A percentile compares a stretch with the other conserved stretches of the same genome.
These are phyloP conservation scores for Pelosia muscerda DNA, from an alignment of 2,888 invertebrate species.

Conservation along the genomic window DNA sequence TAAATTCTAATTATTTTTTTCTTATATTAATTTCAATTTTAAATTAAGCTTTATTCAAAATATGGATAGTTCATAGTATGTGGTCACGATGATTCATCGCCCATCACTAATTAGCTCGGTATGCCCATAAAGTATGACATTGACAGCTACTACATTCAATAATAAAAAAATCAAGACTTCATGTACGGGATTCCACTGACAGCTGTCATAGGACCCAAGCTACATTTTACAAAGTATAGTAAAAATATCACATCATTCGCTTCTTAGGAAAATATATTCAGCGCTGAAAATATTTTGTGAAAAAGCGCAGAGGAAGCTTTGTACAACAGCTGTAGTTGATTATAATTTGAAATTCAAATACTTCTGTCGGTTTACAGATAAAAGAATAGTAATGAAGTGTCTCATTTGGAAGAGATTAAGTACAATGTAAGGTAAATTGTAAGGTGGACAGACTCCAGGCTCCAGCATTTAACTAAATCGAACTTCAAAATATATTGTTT, in stretches of 20 bases:
- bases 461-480: neutral
- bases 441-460: no score
- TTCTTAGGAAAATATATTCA: neutral
- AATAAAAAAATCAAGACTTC: no score
- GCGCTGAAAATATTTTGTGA: neutral
- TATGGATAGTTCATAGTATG: no score
- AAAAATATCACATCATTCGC: neutral
- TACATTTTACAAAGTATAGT: neutral
- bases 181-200: no score
- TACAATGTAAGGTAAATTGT: neutral
- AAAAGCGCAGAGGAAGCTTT: neutral
- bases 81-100: no score
- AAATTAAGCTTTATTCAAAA: no score
- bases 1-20: no score
- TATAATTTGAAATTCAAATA: slow-evolving; percentile 20
- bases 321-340: slow-evolving; percentile 13
- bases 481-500: neutral
- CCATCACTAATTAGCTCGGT: no score
- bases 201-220: no score
- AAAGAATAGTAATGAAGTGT: slow-evolving; percentile 12
- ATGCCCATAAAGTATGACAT: no score
- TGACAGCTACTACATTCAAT: no score
- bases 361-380: slow-evolving; percentile 8
- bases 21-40: no score
- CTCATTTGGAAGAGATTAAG: neutral